These are phyloP conservation scores for Hylyphantes graminicola DNA, from an alignment of 1,140 invertebrate genomes.

Conservation along the genomic window DNA sequence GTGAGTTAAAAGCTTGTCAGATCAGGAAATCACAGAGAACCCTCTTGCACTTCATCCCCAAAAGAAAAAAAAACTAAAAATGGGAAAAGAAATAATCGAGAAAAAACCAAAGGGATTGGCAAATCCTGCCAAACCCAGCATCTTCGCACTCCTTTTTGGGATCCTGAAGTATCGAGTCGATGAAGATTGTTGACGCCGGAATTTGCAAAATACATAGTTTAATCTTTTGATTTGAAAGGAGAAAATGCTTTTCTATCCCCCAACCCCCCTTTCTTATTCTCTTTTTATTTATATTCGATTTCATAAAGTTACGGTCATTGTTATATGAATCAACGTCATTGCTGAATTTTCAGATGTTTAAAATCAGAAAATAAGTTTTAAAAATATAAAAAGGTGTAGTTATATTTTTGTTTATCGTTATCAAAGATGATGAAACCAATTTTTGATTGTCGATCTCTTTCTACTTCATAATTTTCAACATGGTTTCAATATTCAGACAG, in stretches of 20 bases:
- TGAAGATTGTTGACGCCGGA: slow-evolving; percentile 25
- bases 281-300: background rate
- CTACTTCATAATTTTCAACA: too few species aligned
- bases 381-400: background rate
- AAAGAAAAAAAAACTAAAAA: too few species aligned
- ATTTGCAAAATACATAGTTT: background rate
- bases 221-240: slow-evolving; percentile 1
- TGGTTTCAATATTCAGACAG: too few species aligned
- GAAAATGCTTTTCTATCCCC: background rate
- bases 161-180: slow-evolving; percentile 20
- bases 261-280: background rate
- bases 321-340: background rate
- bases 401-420: too few species aligned
- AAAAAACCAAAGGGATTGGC: slow-evolving; percentile 1
- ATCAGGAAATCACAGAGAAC: too few species aligned
- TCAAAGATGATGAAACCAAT: too few species aligned
- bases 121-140: background rate
- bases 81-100: too few species aligned
- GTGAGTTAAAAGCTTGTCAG: too few species aligned
- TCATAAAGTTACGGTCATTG: background rate
- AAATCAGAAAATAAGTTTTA: background rate
- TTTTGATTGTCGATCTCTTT: too few species aligned
- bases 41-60: too few species aligned
- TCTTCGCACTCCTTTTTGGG: background rate
- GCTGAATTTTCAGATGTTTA: background rate